Evolutionary conservation across 2,888 invertebrate species (phyloP).

Genomic region (Ochlodes sylvanus): DNA sequence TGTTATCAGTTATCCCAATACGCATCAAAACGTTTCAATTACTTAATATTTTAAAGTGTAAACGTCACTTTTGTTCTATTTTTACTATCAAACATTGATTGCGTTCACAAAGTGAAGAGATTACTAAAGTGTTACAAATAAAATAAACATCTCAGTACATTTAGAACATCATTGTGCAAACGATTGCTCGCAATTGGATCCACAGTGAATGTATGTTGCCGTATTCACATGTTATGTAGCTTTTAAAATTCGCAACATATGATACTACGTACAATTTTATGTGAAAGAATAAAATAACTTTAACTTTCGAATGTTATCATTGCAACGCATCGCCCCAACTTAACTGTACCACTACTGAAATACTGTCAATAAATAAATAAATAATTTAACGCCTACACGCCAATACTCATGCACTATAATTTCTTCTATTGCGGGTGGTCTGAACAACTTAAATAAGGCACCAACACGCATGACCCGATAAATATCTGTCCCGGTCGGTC

Average conservation of each 20-base stretch:
- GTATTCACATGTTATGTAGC: not conserved
- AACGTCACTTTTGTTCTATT: not conserved
- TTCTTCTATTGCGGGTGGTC: no score
- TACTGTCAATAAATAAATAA: no score
- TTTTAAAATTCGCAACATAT: not conserved
- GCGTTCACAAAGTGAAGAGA: constrained; percentile 16
- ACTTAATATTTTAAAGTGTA: not conserved
- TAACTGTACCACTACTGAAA: no score
- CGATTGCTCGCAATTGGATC: constrained; percentile 13
- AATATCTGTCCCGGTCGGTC: no score
- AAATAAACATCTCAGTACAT: constrained; percentile 32
- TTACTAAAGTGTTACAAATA: constrained; percentile 30
- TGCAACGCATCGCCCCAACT: no score
- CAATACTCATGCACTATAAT: no score
- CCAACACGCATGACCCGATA: no score
- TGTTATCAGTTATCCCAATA: no score
- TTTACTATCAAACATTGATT: constrained; percentile 3
- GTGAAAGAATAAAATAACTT: no score
- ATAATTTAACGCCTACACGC: no score
- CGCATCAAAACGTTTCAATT: not conserved
- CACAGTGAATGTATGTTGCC: constrained; percentile 7
- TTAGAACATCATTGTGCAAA: constrained; percentile 36
- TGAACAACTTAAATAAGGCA: no score
- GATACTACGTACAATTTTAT: not conserved
- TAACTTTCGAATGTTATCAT: no score